Base-by-base conservation (phyloP, 1,140 invertebrate genomes). In the Heliothis subflexa region DNA sequence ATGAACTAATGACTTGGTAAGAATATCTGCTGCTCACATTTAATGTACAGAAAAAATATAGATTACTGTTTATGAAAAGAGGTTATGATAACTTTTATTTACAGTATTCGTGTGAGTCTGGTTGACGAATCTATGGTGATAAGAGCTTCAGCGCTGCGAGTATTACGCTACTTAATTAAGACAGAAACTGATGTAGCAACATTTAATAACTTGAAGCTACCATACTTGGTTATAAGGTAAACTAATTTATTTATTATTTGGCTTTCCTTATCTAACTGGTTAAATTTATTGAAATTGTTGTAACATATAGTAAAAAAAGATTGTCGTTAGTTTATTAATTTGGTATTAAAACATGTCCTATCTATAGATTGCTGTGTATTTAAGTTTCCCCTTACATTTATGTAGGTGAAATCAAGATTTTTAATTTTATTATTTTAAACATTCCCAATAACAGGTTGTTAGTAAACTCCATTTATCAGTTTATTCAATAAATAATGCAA, bases 41-140 rank as follows among this genome's bases (percentile, higher is more conserved):
- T 12, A 72, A 4, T 57, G n/a, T 40, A 12, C 3, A 47, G 14
- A 12, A 45, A 25, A 68, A n/a, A 16, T 49, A 40, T 14, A 21
- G 4, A 57, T 50, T 45, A 64, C 40, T 64, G 33, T 40, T 9
- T 33, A 64, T 14, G 4, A 10, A 70, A 52, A 50, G 66, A 70
- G 47, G 47, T 70, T 54, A 70, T 54, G 66, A 52, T 70, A 4
- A 25, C 45, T 76, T 71, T 61, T 71, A 55, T 89, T 96, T 96
- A 78, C 91, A 99, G 98, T 93, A 95, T 99, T 83, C 96, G 98
- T 77, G 95, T 98, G 40, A 96, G 97, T 68, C 95, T 99, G 76
- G 95, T 99, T 21, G 97, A 98, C 90, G 97, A 98, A 81, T 97
- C 97, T 28, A 97, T 97, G 82, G 97, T 98, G 91, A 97, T 99